Evolutionary conservation across 2,888 invertebrate species (phyloP).

Genomic region (Peribatodes rhomboidaria): DNA sequence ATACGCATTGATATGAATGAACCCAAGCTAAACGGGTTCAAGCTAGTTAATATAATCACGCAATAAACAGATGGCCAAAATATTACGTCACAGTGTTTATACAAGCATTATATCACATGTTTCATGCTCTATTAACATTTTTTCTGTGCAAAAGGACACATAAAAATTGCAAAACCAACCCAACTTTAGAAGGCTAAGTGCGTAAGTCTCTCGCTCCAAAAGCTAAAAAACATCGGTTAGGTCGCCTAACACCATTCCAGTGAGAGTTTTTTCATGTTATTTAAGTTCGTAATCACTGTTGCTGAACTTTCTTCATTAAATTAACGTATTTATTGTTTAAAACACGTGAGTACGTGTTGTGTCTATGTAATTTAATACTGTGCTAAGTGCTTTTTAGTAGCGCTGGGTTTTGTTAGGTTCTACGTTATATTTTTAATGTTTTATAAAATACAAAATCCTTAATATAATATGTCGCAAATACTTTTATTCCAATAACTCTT

Average conservation of each 20-base stretch:
- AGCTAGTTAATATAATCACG: too few relatives aligned
- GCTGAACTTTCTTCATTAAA: slow-evolving; percentile 36
- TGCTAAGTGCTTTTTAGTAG: slow-evolving; percentile 12
- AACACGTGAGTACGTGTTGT: slow-evolving; percentile 12
- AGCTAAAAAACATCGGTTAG: slow-evolving; percentile 27
- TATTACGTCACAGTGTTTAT: too few relatives aligned
- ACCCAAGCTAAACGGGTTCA: not conserved
- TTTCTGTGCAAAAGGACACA: not conserved
- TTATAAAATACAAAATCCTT: not conserved
- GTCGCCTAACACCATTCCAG: slow-evolving; percentile 30
- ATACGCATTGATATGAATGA: too few relatives aligned
- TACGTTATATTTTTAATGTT: not conserved
- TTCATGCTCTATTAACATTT: not conserved
- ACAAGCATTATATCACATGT: not conserved
- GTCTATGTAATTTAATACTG: slow-evolving; percentile 13
- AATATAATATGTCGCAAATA: too few relatives aligned
- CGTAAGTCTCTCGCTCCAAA: slow-evolving; percentile 15
- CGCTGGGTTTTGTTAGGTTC: not conserved
- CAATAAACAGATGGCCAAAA: too few relatives aligned
- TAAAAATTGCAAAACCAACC: slow-evolving; percentile 5
- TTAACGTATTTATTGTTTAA: slow-evolving; percentile 39
- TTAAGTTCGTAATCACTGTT: slow-evolving; percentile 40
- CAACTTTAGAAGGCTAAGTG: slow-evolving; percentile 9
- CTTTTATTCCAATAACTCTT: too few relatives aligned
- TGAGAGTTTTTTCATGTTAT: slow-evolving; percentile 48